These are phyloP conservation scores for Drosophila truncata DNA, from an alignment of 1,140 invertebrate species.

Conservation along the genomic window DNA sequence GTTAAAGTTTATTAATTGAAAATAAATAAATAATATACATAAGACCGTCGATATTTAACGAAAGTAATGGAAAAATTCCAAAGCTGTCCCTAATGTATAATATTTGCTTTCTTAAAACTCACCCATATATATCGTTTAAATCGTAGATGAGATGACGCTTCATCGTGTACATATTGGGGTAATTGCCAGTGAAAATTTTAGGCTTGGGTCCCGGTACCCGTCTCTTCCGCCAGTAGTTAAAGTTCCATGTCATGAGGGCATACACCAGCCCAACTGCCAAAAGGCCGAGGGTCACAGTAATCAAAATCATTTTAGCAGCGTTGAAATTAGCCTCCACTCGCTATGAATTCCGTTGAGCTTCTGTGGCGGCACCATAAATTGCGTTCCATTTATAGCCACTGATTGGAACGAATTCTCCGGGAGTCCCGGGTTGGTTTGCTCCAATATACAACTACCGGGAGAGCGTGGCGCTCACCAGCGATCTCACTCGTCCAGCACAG, in stretches of 20 bases:
- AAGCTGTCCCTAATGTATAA: neutral
- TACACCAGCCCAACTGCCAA: constrained; percentile 58
- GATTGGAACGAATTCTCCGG: neutral
- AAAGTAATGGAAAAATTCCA: too few relatives aligned
- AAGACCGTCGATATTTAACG: too few relatives aligned
- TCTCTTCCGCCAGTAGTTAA: constrained; percentile 65
- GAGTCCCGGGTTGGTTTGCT: neutral
- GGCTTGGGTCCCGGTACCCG: constrained; percentile 77
- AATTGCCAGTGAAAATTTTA: constrained; percentile 67
- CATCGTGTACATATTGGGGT: constrained; percentile 55
- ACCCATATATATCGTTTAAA: constrained; percentile 69
- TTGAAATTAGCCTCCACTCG: neutral
- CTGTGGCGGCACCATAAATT: constrained; percentile 1
- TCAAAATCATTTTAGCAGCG: constrained; percentile 34
- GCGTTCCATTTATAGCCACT: constrained; percentile 26
- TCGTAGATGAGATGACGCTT: constrained; percentile 64
- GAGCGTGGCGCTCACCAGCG: neutral
- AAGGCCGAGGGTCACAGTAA: constrained; percentile 49
- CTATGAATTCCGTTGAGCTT: constrained; percentile 7
- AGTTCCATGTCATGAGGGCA: constrained; percentile 56
- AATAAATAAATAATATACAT: neutral
- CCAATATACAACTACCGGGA: constrained; percentile 5
- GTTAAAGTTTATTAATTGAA: neutral
- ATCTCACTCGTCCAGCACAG: neutral
- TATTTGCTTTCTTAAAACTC: neutral